A percentile compares a stretch with the other conserved stretches of the same genome.
Conservation (phyloP, 2,888 invertebrate genomes). For the Cyrtodaria siliqua region DNA sequence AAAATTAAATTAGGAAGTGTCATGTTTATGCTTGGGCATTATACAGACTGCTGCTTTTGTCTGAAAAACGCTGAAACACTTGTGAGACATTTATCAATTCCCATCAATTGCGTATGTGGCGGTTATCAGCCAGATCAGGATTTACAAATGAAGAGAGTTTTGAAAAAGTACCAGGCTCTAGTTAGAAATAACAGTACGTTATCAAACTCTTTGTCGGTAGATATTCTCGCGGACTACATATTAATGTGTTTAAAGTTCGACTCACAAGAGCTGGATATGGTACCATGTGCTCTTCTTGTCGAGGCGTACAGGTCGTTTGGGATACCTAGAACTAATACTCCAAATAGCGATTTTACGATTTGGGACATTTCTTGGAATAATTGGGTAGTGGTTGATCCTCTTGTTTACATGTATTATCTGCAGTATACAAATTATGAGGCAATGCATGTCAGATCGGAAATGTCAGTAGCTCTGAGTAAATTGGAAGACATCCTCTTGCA, state of each 20-base stretch:
- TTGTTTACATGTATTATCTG: constrained; percentile 12
- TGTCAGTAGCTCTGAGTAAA: background rate
- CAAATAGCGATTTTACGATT: constrained; percentile 1
- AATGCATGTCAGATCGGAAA: background rate
- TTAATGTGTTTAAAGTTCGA: background rate
- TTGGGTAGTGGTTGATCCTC: constrained; percentile 12
- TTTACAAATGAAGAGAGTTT: too few relatives aligned
- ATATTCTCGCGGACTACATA: too few relatives aligned
- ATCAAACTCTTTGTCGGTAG: too few relatives aligned
- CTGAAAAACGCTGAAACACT: too few relatives aligned
- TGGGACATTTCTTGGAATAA: background rate
- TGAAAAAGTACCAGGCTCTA: too few relatives aligned
- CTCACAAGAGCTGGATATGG: background rate
- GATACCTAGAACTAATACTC: background rate
- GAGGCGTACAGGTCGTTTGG: background rate
- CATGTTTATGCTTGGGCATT: too few relatives aligned
- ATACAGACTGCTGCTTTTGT: too few relatives aligned
- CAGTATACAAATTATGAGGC: background rate
- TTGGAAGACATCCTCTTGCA: background rate
- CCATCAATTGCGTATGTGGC: too few relatives aligned
- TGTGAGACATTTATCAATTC: too few relatives aligned
- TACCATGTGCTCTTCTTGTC: background rate
- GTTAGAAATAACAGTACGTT: too few relatives aligned
- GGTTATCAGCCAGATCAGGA: too few relatives aligned
- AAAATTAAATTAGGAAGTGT: too few relatives aligned